Percentiles rank a stretch among this genome's conserved stretches.
phyloP scores from a whole-genome alignment of 2,113 vertebrate genomes.

The Cathartes aura region DNA sequence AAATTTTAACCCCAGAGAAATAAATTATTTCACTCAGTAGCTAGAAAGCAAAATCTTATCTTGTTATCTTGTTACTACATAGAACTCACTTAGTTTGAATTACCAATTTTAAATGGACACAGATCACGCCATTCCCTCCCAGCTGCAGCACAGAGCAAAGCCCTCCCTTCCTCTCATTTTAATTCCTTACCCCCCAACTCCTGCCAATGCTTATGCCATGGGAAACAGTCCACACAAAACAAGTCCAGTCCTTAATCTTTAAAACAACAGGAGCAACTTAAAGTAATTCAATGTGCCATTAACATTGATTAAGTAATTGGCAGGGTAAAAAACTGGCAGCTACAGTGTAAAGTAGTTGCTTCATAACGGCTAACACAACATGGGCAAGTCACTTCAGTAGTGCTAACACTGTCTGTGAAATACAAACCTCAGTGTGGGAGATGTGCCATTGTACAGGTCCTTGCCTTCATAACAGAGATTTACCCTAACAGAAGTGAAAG shows the following conservation, averaged over 20 bases:
- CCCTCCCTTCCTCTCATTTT: neutral
- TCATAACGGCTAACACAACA: neutral
- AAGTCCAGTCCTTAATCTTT: neutral
- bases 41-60: neutral
- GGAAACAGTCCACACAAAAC: neutral
- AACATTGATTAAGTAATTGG: conserved; percentile 5
- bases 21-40: neutral
- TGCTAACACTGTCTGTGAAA: neutral
- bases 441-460: neutral
- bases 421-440: neutral
- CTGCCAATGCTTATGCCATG: neutral
- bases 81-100: neutral
- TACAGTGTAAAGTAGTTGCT: neutral
- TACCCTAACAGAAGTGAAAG: neutral
- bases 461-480: neutral
- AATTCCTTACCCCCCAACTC: neutral
- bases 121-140: neutral
- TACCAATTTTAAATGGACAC: neutral
- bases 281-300: neutral
- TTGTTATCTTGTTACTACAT: neutral
- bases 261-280: neutral
- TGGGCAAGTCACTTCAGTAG: neutral
- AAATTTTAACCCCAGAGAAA: neutral
- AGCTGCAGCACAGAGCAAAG: neutral
- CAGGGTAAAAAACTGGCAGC: neutral